Evolutionary conservation across 2,888 invertebrate species (phyloP), one percentile per base, ranked within the genome.

Genomic region (Drosophila stalkeri): DNA sequence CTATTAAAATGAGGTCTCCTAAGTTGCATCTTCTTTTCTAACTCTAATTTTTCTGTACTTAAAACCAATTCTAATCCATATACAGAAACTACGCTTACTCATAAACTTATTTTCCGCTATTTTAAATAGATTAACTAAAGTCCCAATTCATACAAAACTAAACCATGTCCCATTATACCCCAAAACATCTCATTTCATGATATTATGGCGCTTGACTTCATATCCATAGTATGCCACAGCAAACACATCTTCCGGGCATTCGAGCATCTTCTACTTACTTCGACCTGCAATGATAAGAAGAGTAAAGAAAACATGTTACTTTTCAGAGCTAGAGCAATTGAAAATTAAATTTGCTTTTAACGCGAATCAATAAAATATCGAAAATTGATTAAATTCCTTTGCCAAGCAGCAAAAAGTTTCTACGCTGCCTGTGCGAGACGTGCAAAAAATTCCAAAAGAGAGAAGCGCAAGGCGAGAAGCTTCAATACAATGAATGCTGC

Each of bases 191-290:
- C 20, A 12, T 35, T 14, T 20, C 6, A 35, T 8, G 16, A 0
- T n/a, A 6, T 39, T 4, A n/a, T 18, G 18, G 27, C 31, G 12
- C 2, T 23, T 49, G 18, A 35, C 27, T 41, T 37, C n/a, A 20
- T 20, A 12, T 43, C 12, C 16, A 5, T 18, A 18, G 7, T 14
- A 16, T 2, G 2, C 14, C 46, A 27, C 20, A 27, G 27, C 27
- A 27, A 27, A 27, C 27, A 27, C 16, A 16, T 6, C 12, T 5
- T 44, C 0, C 46, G 33, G 27, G 5, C 46, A 14, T 31, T 8
- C n/a, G 20, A 20, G 18, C 67, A 16, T n/a, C 5, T n/a, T 44
- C 47, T 91, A 93, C 93, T 93, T 92, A 93, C 93, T 93, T 93
- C 93, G 87, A 86, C 93, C 93, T 93, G 93, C 39, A 93, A 93